Evolutionary conservation across 2,888 invertebrate genomes (phyloP), one percentile per base, ranked within the genome.

Genomic region (Mycalesis mineus): DNA sequence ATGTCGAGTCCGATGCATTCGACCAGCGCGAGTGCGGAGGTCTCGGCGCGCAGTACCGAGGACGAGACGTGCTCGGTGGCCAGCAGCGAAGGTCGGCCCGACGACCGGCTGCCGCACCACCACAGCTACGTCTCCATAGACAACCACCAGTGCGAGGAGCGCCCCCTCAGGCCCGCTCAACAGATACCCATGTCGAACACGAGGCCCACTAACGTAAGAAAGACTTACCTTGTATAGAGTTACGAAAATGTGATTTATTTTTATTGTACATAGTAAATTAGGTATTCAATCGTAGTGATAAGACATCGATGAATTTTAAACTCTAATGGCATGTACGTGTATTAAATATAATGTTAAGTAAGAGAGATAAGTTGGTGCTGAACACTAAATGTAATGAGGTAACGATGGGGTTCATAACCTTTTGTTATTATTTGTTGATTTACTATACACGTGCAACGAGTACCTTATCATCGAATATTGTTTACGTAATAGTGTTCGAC

Each of bases 1-100:
- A 92, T 92, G 80, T 92, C 92, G 48, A 92, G 92, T 66, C 92
- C 92, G 40, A 90, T 92, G 80, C 92, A 92, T 71, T 92, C 92
- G 64, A 84, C 88, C 6, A 88, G 89, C 62, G 89, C 88, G 40
- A 89, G 89, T 66, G 92, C 92, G 44, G 92, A 92, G 80, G 92
- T 92, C 62, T 92, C 92, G 7, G 92, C 90, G 15, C 84, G 91
- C 58, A 90, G 92, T 61, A 92, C 92, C 52, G 92, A 92, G 79
- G 92, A 92, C 74, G 92, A 92, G 81, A 92, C 92, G 58, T 92
- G 92, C 64, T 92, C 92, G 5, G 88, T 89, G 64, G 89, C 88
- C 44, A 89, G 89, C 68, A 89, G 89, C 67, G 92, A 92, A 61
- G 91, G 91, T 65, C 90, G 91, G 15, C 87, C 88, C 36, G 90